phyloP scores from a whole-genome alignment of 92 coral and sea anemone species.

The Parazoanthus atlanticus region DNA sequence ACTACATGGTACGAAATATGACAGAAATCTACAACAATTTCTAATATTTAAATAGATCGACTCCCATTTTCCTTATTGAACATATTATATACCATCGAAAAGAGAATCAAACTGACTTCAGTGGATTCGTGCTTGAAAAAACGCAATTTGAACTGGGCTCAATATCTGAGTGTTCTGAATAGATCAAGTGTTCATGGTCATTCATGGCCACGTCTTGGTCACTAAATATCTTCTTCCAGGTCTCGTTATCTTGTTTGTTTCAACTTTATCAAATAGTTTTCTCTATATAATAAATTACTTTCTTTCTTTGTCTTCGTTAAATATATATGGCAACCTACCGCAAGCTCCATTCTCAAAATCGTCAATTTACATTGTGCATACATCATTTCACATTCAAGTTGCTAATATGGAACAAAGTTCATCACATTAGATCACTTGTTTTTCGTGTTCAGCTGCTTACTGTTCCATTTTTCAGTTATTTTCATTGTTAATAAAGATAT shows the following conservation, averaged over 20 bases:
- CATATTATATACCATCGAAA: not conserved
- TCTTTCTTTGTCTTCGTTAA: constrained; percentile 17
- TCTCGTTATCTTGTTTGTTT: constrained; percentile 44
- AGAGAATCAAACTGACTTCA: not conserved
- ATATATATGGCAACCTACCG: not conserved
- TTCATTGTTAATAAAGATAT: not conserved
- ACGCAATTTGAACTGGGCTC: not conserved
- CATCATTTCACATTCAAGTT: not conserved
- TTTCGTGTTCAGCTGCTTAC: not conserved
- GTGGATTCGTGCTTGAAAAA: constrained; percentile 14
- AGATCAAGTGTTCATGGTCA: not conserved
- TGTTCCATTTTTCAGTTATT: not conserved
- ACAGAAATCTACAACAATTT: not conserved
- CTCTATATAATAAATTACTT: constrained; percentile 23
- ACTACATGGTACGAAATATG: not conserved
- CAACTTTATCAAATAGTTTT: constrained; percentile 38
- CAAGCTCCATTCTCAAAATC: not conserved
- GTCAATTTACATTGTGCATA: not conserved
- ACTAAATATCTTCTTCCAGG: constrained; percentile 19
- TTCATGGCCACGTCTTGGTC: constrained; percentile 11
- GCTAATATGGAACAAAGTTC: not conserved
- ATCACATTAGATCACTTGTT: not conserved
- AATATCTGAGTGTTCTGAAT: constrained; percentile 20
- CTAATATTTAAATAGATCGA: not conserved
- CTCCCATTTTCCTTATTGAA: not conserved